Conservation (phyloP, 2,113 vertebrate genomes). For the Semicossyphus pulcher region DNA sequence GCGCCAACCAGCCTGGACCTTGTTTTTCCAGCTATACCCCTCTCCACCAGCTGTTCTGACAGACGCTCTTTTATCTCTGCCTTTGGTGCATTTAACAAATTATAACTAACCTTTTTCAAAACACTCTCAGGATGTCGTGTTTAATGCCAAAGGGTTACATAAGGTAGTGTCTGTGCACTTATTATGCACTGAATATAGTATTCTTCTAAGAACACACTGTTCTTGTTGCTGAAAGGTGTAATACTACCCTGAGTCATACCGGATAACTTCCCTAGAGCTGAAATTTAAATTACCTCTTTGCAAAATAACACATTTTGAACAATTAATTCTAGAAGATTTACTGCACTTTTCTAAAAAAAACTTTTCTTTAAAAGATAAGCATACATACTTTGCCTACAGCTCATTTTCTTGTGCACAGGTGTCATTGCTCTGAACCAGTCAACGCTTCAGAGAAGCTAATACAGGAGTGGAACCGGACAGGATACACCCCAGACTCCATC, state of each 20-base stretch:
- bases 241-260: not conserved
- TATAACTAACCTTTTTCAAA: no score
- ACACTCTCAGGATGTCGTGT: not conserved
- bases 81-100: no score
- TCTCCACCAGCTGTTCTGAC: no score
- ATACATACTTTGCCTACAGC: not conserved
- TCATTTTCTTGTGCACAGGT: constrained; percentile 76
- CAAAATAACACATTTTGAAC: not conserved
- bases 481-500: constrained; percentile 82
- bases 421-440: constrained; percentile 86
- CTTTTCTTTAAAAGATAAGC: not conserved
- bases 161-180: not conserved
- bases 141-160: not conserved
- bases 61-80: no score
- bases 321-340: not conserved
- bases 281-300: not conserved
- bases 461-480: constrained; percentile 80
- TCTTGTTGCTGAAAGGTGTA: constrained; percentile 18
- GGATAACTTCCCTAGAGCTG: not conserved
- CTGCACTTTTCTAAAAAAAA: no score
- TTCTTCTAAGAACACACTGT: not conserved
- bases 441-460: constrained; percentile 82
- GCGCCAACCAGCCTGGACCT: no score
- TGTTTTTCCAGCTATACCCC: no score
- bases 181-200: not conserved